Conservation (phyloP, 2,888 invertebrate species). For the Archips xylosteana region DNA sequence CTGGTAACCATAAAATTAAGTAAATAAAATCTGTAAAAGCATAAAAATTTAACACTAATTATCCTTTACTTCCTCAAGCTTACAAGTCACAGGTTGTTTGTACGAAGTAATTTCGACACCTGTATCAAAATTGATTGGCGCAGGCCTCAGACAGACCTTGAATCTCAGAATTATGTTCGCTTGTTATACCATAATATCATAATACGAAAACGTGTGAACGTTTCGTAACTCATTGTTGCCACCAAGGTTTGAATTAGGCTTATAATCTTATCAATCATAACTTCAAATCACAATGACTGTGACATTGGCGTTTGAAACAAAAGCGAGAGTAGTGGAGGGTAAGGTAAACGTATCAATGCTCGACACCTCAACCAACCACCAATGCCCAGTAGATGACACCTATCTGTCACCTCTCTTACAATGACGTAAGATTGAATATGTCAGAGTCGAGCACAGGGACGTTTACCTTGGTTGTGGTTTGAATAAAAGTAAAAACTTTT, state of each 20-base stretch:
- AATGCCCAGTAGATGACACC: too few relatives aligned
- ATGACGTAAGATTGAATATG: too few relatives aligned
- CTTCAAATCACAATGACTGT: constrained; percentile 17
- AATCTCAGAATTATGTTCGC: constrained; percentile 58
- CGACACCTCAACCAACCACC: too few relatives aligned
- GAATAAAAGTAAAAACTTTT: too few relatives aligned
- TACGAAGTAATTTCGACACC: constrained; percentile 61
- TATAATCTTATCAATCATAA: constrained; percentile 41
- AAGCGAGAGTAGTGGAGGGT: neutral
- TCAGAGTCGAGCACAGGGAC: too few relatives aligned
- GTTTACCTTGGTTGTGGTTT: too few relatives aligned
- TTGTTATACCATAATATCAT: constrained; percentile 56
- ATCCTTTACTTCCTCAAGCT: neutral
- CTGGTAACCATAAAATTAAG: too few relatives aligned
- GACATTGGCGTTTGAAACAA: constrained; percentile 31
- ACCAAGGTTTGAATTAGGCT: constrained; percentile 51
- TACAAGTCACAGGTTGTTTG: neutral
- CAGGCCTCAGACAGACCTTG: constrained; percentile 61
- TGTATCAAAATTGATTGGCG: constrained; percentile 58
- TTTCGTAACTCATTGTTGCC: constrained; percentile 56
- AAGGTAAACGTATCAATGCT: too few relatives aligned
- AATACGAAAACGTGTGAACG: constrained; percentile 62
- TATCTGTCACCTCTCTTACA: too few relatives aligned
- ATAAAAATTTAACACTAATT: neutral
- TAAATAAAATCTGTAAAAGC: too few relatives aligned